Base-by-base conservation (phyloP, 2,888 invertebrate genomes). In the Spilosoma lubricipeda region DNA sequence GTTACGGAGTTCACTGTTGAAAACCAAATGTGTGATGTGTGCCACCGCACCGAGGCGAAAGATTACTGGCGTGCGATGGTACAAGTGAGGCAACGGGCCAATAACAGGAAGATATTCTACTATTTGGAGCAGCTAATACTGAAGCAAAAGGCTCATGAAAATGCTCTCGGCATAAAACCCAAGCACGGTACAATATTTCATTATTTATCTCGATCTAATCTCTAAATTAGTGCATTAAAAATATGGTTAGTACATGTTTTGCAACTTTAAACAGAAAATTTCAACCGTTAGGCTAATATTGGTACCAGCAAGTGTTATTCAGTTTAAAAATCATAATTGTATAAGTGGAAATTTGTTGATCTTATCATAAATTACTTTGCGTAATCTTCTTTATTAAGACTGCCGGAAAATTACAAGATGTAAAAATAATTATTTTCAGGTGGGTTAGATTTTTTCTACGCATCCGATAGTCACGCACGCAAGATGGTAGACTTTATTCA, bases 31-130 rank as follows among this genome's bases (percentile, higher is more conserved):
- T 99, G 99, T 92, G 98, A 98, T 89, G 99, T 99, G 76, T 99
- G 99, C 91, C 99, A 99, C 92, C 97, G 99, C n/a, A 97, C 98
- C 0, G 99, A 99, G 93, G 99, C 99, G 0, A 99, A 99, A 91
- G 98, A 99, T 93, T 99, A 97, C 90, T 99, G 99, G 99, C 97
- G 98, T 87, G 99, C 99, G 64, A 87, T 98, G 91, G 98, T 98
- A 72, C 98, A 99, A 97, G 97, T 99, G 11, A 96, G 99, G 48
- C 98, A 98, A 88, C 97, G 98, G 76, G 97, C 98, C 0, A 98
- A 98, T 83, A 99, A 99, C 92, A 99, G 99, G 90, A 99, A 99
- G 93, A 99, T 99, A 0, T 98, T 99, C 88, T 99, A 98, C 92
- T 99, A 99, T 90, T 96, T 99, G 87, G 99, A 99, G 90, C 99